Evolutionary conservation across 2,888 invertebrate genomes (phyloP), one percentile per base, ranked within the genome.

Genomic region (Phorcus lineatus): DNA sequence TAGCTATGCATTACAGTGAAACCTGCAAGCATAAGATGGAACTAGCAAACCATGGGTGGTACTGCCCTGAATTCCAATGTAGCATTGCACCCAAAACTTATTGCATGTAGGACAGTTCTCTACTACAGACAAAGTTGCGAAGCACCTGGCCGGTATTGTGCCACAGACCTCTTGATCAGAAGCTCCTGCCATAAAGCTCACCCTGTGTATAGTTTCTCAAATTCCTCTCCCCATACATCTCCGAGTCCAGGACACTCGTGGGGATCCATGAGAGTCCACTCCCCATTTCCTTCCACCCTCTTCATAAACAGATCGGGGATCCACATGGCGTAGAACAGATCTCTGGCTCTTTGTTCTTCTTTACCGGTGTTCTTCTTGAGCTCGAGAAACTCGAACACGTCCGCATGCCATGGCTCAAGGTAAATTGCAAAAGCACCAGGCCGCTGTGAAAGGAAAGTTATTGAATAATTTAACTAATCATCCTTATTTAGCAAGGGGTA

Each of bases 231-330:
- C 97, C 97, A 99, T 87, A 96, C 96, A 87, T 99, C 98, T 0
- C 95, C 94, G 4, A 99, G 94, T 0, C 98, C 98, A 0, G 98
- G 98, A 87, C 96, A 96, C 91, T 97, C 96, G 91, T 97, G 96
- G 0, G 99, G 99, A 91, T 99, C 99, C 99, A 99, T 99, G 19
- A 99, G 94, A 77, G 97, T 97, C 99, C 99, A 99, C 77, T 95
- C 94, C 83, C 94, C 96, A 93, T 98, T 95, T 1, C 94, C 94
- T 92, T 98, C 96, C 0, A 93, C 93, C 17, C 99, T 95, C 92
- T 96, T 95, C 99, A 99, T 99, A 93, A 99, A 99, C 80, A 99
- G 94, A 94, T 99, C 99, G 0, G 99, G 98, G 86, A 99, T 97
- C 99, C 99, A 99, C 40, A 99, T 93, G 0, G 97, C 99, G 93